These are phyloP conservation scores for Tetrao urogallus DNA, from an alignment of 2,113 vertebrate species.

Conservation along the genomic window DNA sequence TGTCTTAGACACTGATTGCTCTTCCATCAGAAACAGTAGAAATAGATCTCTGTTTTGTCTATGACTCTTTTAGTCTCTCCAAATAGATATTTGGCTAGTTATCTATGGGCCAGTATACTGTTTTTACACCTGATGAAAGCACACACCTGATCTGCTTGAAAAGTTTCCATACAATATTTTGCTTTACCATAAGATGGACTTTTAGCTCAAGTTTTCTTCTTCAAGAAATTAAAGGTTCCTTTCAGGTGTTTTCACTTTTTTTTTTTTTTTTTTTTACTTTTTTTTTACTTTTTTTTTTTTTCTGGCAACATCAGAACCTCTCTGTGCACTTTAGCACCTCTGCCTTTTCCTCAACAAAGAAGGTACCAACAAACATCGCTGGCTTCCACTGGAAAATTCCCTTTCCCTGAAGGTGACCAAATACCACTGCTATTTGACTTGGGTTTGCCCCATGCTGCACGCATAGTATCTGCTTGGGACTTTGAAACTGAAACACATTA, in stretches of 20 bases:
- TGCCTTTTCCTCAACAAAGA: not conserved
- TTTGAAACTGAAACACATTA: not conserved
- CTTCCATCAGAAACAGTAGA: not conserved
- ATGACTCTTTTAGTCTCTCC: not conserved
- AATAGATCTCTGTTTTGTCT: not conserved
- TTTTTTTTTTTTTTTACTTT: not conserved
- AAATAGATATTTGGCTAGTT: not conserved
- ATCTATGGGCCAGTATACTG: not conserved
- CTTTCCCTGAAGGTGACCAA: not conserved
- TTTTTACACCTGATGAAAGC: not conserved
- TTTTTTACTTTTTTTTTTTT: not conserved
- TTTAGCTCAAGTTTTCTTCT: not conserved
- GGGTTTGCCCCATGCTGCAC: not conserved
- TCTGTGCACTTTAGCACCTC: not conserved
- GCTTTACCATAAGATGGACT: not conserved
- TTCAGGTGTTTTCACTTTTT: not conserved
- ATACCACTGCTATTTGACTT: rapidly evolving
- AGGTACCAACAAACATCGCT: not conserved
- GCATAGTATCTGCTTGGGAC: not conserved
- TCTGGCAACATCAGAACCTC: not conserved
- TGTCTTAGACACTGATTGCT: not conserved
- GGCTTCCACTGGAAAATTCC: not conserved
- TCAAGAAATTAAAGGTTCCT: not conserved
- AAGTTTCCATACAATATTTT: not conserved
- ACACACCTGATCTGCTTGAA: not conserved